Evolutionary conservation across 2,797 vertebrate genomes (phyloP).

Genomic region (Lateolabrax maculatus): DNA sequence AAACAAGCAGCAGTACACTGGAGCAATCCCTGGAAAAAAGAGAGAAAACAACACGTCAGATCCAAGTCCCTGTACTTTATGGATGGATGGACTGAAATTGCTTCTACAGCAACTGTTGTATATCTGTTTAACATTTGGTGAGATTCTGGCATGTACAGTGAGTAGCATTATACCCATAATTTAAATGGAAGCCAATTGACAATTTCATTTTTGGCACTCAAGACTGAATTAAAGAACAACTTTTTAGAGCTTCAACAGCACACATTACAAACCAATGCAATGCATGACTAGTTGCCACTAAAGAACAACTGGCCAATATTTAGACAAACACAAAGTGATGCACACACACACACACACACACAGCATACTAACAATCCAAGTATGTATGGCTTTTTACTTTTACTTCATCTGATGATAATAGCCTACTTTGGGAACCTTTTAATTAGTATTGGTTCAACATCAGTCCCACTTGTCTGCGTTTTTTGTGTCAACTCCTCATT

Average conservation of each 20-base stretch:
- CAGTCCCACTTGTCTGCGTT: not conserved
- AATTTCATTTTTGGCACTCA: not conserved
- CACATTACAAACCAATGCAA: not conserved
- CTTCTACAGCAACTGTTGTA: not conserved
- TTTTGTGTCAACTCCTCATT: not conserved
- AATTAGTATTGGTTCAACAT: not conserved
- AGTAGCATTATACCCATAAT: not conserved
- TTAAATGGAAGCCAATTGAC: not conserved
- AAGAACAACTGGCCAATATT: not conserved
- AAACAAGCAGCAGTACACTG: conserved; percentile 92
- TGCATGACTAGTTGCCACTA: not conserved
- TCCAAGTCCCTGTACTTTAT: not conserved
- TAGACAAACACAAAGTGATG: not conserved
- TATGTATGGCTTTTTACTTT: not conserved
- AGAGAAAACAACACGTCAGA: not conserved
- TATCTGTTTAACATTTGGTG: not conserved
- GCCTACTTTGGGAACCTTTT: not conserved
- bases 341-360: not conserved
- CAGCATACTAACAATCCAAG: not conserved
- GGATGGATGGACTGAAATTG: not conserved
- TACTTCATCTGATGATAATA: not conserved
- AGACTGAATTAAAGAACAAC: not conserved
- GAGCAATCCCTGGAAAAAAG: conserved; percentile 88
- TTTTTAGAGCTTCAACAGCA: not conserved
- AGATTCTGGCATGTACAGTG: not conserved